Conservation (phyloP, 2,797 vertebrate species). For the Phrynocephalus vlangalii region DNA sequence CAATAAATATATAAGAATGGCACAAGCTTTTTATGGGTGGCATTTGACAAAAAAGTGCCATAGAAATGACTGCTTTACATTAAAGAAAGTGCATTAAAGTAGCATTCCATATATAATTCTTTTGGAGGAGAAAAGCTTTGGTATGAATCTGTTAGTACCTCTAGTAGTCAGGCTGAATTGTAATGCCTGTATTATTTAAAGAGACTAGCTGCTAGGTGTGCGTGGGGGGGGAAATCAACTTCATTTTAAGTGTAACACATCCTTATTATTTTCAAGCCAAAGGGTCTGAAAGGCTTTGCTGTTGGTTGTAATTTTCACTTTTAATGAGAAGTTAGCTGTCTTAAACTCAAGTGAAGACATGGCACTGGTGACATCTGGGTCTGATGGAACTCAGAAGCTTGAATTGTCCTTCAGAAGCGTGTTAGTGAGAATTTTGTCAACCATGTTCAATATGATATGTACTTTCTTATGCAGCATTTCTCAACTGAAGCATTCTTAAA, state of each 20-base stretch:
- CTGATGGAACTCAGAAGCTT: constrained; percentile 20
- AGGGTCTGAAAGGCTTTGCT: constrained; percentile 30
- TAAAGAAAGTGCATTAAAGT: not conserved
- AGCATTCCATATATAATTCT: not conserved
- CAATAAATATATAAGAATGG: not conserved
- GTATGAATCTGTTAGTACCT: constrained; percentile 11
- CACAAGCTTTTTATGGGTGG: not conserved
- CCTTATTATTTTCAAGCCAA: not conserved
- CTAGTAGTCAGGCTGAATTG: not conserved
- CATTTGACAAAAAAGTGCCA: not conserved
- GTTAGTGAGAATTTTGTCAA: not conserved
- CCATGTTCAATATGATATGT: constrained; percentile 38
- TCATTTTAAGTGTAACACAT: constrained; percentile 45
- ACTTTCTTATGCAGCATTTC: constrained; percentile 36
- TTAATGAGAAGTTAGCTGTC: not conserved
- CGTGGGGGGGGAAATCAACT: not conserved
- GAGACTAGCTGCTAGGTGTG: not conserved
- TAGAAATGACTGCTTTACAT: constrained; percentile 2
- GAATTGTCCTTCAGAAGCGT: constrained; percentile 39
- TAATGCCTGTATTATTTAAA: not conserved
- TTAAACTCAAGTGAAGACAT: not conserved
- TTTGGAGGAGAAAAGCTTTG: not conserved
- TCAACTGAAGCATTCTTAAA: constrained; percentile 6
- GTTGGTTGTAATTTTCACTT: constrained; percentile 29
- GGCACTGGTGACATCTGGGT: constrained; percentile 9